Base-by-base conservation (phyloP, 2,888 invertebrate genomes). In the Synanthedon andrenaeformis region DNA sequence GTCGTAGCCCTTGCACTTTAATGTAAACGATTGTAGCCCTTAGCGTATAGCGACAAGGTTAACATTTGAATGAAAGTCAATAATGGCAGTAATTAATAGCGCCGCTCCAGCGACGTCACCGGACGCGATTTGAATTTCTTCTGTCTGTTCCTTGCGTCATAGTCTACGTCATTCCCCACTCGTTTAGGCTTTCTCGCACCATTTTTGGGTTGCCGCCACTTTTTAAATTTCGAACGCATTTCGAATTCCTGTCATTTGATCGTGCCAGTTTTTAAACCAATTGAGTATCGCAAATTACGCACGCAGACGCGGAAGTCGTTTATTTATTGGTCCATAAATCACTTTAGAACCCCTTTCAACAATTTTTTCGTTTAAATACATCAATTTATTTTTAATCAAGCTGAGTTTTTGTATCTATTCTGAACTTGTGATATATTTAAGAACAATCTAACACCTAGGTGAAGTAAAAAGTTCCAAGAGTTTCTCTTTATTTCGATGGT, bases 81-180 rank as follows among this genome's bases (percentile, higher is more conserved):
- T 45, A n/a, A 12, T 45, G n/a, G 14, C 45, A 45, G 45, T 45
- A 45, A 45, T 45, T 45, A 45, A 45, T 45, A 45, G 45, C 11
- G 49, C 4, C 4, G 49, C 11, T 19, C 62, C 61, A 57, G 65
- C 76, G 79, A 81, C 79, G 82, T 81, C 72, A 78, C 60, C 66
- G 69, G 76, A 74, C 72, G 71, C 72, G 72, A 62, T 65, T 65
- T 63, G 69, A 69, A 69, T 72, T 64, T 35, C 35, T 35, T 66
- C 67, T 62, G 60, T 62, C 55, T 60, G 61, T 54, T 62, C 52
- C 62, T 71, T 78, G 81, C 83, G 82, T 82, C 82, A 82, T 60
- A 35, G 53, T 12, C 58, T 59, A 76, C 77, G 77, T 75, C 76
- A 76, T 64, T 57, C 63, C 63, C 67, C 63, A 70, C 74, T 68